A percentile compares a stretch with the other conserved stretches of the same genome.
Evolutionary conservation across 2,888 invertebrate genomes (phyloP).

Genomic region (Drosophila bunnanda): DNA sequence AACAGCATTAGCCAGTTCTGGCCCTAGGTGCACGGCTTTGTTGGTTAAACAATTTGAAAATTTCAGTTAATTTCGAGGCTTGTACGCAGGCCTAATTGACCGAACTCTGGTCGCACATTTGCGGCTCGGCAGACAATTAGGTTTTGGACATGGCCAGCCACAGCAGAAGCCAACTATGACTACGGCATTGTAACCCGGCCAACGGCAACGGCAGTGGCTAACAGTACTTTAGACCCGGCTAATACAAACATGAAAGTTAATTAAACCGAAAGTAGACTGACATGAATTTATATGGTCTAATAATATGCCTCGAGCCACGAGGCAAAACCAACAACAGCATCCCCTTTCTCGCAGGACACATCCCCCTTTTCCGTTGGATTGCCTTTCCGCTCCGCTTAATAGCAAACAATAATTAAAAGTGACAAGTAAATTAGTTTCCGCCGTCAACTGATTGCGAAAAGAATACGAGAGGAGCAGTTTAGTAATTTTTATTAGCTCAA

Average conservation of each 20-base stretch:
- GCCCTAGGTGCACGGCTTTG: slow-evolving; percentile 11
- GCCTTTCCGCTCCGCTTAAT: slow-evolving; percentile 63
- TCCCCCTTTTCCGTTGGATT: background rate
- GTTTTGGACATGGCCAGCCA: slow-evolving; percentile 51
- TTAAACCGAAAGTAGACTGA: slow-evolving; percentile 77
- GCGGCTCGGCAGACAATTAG: slow-evolving; percentile 62
- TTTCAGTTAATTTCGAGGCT: slow-evolving; percentile 22
- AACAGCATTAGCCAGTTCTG: slow-evolving; percentile 14
- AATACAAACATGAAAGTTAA: slow-evolving; percentile 80
- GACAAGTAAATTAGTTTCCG: slow-evolving; percentile 78
- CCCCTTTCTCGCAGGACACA: slow-evolving; percentile 2
- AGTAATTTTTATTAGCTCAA: slow-evolving; percentile 57
- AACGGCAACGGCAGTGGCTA: background rate
- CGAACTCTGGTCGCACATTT: slow-evolving; percentile 48
- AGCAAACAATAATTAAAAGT: slow-evolving; percentile 74
- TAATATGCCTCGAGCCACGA: slow-evolving; percentile 70
- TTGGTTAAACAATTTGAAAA: slow-evolving; percentile 36
- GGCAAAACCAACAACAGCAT: slow-evolving; percentile 15
- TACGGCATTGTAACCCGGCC: slow-evolving; percentile 39
- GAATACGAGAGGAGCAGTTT: slow-evolving; percentile 45
- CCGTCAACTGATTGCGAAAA: slow-evolving; percentile 46
- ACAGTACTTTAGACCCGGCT: slow-evolving; percentile 45
- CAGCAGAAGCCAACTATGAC: slow-evolving; percentile 36
- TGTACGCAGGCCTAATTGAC: slow-evolving; percentile 45
- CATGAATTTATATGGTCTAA: slow-evolving; percentile 79